phyloP scores from a whole-genome alignment of 2,888 invertebrate species.

The Sisyra nigra region DNA sequence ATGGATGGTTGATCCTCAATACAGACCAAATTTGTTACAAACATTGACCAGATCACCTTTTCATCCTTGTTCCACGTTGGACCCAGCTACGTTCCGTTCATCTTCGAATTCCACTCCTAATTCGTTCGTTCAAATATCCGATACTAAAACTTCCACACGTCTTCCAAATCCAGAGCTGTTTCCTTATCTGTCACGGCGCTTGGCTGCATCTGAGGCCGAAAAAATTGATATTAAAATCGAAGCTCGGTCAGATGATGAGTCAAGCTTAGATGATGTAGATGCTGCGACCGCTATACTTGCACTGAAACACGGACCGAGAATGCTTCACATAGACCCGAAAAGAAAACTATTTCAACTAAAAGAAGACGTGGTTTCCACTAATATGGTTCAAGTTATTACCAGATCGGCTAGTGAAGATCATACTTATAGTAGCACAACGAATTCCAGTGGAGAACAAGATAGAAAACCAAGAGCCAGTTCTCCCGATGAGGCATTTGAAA shows the following conservation, averaged over 20 bases:
- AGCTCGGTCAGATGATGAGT: slow-evolving; percentile 25
- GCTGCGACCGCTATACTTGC: slow-evolving; percentile 79
- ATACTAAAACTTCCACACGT: slow-evolving; percentile 19
- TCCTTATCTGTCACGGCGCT: slow-evolving; percentile 62
- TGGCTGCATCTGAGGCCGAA: slow-evolving; percentile 30
- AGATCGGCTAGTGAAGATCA: slow-evolving; percentile 86
- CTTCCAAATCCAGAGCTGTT: slow-evolving; percentile 64
- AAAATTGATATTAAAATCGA: slow-evolving; percentile 16
- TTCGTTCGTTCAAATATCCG: slow-evolving; percentile 8
- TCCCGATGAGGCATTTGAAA: slow-evolving; percentile 40
- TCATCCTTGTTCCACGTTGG: slow-evolving; percentile 44
- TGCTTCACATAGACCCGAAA: slow-evolving; percentile 28
- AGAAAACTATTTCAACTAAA: slow-evolving; percentile 16
- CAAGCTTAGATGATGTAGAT: slow-evolving; percentile 53
- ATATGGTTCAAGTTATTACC: slow-evolving; percentile 50
- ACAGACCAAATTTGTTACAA: slow-evolving; percentile 75
- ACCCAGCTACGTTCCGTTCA: slow-evolving; percentile 28
- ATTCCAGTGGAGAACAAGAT: slow-evolving; percentile 11
- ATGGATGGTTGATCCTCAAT: slow-evolving; percentile 91
- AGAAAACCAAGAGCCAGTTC: slow-evolving; percentile 28
- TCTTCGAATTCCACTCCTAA: slow-evolving; percentile 15
- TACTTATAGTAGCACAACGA: slow-evolving; percentile 60
- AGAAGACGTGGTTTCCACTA: slow-evolving; percentile 20
- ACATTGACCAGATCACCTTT: slow-evolving; percentile 80
- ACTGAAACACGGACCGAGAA: slow-evolving; percentile 68